Evolutionary conservation across 2,888 invertebrate species (phyloP).

Genomic region (Dasypolia templi): DNA sequence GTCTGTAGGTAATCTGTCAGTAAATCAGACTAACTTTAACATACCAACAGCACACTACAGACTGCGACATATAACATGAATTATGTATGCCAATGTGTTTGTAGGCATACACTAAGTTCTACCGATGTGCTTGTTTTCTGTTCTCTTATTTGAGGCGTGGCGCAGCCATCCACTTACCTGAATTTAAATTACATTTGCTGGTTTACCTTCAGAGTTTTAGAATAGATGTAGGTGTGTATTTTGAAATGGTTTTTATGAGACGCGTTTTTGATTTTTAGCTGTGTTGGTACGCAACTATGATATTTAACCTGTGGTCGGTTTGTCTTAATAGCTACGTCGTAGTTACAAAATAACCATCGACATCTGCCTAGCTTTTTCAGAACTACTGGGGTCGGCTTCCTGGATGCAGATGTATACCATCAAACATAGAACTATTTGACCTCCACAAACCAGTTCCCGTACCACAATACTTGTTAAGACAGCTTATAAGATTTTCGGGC

Average conservation of each 20-base stretch:
- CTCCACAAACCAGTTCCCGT: too few relatives aligned
- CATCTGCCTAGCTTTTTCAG: too few relatives aligned
- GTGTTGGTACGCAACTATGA: not conserved
- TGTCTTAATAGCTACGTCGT: too few relatives aligned
- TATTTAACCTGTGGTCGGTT: not conserved
- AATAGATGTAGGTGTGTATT: conserved; percentile 10
- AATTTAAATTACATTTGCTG: conserved; percentile 49
- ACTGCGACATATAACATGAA: conserved; percentile 72
- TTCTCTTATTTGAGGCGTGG: conserved; percentile 74
- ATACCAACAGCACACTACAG: conserved; percentile 5
- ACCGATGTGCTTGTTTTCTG: conserved; percentile 76
- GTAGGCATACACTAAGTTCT: conserved; percentile 81
- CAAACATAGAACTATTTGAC: too few relatives aligned
- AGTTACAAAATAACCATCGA: too few relatives aligned
- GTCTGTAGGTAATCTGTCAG: too few relatives aligned
- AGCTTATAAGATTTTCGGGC: too few relatives aligned
- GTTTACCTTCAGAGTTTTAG: conserved; percentile 29
- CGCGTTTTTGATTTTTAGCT: not conserved
- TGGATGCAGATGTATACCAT: too few relatives aligned
- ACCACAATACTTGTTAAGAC: too few relatives aligned
- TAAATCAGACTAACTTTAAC: conserved; percentile 23
- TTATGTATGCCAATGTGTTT: conserved; percentile 75
- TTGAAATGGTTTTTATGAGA: conserved; percentile 34
- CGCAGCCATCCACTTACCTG: conserved; percentile 28
- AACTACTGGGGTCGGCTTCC: too few relatives aligned